These are phyloP conservation scores for Coelinius sp. DNA, from an alignment of 2,888 invertebrate genomes.

Conservation along the genomic window DNA sequence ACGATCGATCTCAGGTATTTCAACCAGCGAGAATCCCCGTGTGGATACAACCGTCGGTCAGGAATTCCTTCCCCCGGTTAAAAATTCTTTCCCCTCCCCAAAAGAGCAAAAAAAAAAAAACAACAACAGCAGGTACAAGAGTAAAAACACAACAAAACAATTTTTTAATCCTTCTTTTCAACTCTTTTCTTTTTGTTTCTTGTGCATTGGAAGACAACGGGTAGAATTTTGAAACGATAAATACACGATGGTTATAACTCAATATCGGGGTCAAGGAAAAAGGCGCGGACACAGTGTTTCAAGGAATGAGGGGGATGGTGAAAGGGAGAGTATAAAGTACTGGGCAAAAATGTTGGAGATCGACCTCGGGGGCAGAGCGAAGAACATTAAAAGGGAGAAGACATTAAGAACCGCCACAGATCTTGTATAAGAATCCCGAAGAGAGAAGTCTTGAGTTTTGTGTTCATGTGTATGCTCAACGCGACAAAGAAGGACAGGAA, in stretches of 20 bases:
- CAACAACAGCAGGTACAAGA: conserved; percentile 3
- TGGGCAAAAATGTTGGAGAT: conserved; percentile 65
- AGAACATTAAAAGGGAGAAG: conserved; percentile 68
- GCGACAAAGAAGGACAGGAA: conserved; percentile 20
- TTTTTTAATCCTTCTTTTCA: conserved; percentile 29
- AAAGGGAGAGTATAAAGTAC: conserved; percentile 45
- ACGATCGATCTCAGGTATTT: conserved; percentile 44
- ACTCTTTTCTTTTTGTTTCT: conserved; percentile 20
- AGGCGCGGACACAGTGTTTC: conserved; percentile 39
- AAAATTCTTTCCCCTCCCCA: background rate
- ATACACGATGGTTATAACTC: conserved; percentile 66
- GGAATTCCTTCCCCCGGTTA: conserved; percentile 42
- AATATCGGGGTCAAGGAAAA: conserved; percentile 62
- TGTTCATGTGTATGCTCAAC: background rate
- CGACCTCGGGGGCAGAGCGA: conserved; percentile 67
- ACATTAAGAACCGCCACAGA: conserved; percentile 69
- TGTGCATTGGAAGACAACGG: conserved; percentile 45
- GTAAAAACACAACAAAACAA: conserved; percentile 22
- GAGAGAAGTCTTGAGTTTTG: conserved; percentile 27
- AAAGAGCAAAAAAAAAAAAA: background rate
- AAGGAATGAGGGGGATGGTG: conserved; percentile 7
- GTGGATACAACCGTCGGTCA: conserved; percentile 38
- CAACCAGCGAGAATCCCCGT: conserved; percentile 37
- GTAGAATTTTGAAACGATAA: conserved; percentile 60
- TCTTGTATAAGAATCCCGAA: conserved; percentile 66